Conservation (phyloP, 2,888 invertebrate genomes). For the Hofmannophila pseudospretella region DNA sequence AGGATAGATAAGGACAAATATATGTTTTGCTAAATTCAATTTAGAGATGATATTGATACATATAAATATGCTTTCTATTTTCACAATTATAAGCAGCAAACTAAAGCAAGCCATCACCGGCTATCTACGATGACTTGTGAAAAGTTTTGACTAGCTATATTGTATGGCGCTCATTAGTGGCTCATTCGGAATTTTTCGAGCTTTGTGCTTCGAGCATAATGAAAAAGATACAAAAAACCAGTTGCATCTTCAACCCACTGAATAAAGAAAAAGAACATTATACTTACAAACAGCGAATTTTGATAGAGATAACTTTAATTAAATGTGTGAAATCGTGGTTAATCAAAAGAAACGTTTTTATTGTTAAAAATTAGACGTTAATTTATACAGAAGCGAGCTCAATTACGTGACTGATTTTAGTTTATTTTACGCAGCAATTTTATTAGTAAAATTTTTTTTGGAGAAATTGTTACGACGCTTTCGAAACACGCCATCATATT, state of each 20-base stretch:
- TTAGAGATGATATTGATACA: neutral
- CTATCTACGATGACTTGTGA: constrained; percentile 11
- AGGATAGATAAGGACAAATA: neutral
- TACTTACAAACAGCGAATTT: constrained; percentile 14
- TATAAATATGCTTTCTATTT: neutral
- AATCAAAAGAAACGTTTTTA: neutral
- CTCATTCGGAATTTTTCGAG: constrained; percentile 7
- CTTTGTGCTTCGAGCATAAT: neutral
- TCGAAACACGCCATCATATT: neutral
- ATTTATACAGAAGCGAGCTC: neutral
- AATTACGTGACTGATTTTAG: neutral
- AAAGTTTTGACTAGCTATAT: constrained; percentile 4
- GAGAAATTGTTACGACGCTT: neutral
- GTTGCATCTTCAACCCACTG: constrained; percentile 16
- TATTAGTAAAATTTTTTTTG: too few relatives aligned
- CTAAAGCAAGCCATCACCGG: neutral
- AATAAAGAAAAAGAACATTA: constrained; percentile 15
- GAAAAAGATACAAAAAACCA: constrained; percentile 6
- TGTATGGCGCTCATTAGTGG: constrained; percentile 11
- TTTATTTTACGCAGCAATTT: neutral
- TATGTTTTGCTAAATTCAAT: too few relatives aligned
- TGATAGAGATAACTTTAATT: constrained; percentile 17
- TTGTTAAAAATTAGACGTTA: neutral
- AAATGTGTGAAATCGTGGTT: neutral
- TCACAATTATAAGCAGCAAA: neutral